Conservation (phyloP, 2,888 invertebrate genomes). For the Epistrophe grossulariae region DNA sequence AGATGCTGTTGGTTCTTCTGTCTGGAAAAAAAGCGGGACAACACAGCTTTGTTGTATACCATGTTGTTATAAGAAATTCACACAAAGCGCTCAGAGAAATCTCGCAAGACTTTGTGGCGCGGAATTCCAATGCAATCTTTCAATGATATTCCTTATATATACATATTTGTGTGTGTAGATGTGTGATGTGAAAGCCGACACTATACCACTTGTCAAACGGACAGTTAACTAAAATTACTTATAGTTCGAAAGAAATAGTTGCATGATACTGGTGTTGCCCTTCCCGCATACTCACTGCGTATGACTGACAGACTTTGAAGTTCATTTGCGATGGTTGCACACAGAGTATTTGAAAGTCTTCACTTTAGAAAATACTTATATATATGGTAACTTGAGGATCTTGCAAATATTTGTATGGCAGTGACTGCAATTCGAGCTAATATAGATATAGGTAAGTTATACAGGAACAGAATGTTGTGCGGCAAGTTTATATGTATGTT, state of each 20-base stretch:
- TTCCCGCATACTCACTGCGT: constrained; percentile 16
- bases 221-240: constrained; percentile 37
- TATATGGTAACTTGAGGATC: constrained; percentile 63
- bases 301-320: constrained; percentile 34
- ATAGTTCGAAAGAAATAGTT: constrained; percentile 19
- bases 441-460: background rate
- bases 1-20: constrained; percentile 23
- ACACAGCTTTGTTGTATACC: background rate
- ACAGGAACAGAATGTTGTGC: constrained; percentile 4
- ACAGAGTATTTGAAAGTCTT: constrained; percentile 62
- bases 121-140: constrained; percentile 7
- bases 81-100: constrained; percentile 55
- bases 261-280: constrained; percentile 29
- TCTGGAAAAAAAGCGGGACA: constrained; percentile 1
- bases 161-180: background rate
- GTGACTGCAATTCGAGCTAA: constrained; percentile 16
- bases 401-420: constrained; percentile 63
- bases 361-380: constrained; percentile 36
- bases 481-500: constrained; percentile 10
- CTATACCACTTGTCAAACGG: constrained; percentile 29
- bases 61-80: constrained; percentile 16
- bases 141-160: background rate
- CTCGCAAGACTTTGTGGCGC: constrained; percentile 65
- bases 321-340: constrained; percentile 21
- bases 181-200: constrained; percentile 22